These are phyloP conservation scores for Coreius guichenoti DNA, from an alignment of 2,797 vertebrate species.

Conservation along the genomic window DNA sequence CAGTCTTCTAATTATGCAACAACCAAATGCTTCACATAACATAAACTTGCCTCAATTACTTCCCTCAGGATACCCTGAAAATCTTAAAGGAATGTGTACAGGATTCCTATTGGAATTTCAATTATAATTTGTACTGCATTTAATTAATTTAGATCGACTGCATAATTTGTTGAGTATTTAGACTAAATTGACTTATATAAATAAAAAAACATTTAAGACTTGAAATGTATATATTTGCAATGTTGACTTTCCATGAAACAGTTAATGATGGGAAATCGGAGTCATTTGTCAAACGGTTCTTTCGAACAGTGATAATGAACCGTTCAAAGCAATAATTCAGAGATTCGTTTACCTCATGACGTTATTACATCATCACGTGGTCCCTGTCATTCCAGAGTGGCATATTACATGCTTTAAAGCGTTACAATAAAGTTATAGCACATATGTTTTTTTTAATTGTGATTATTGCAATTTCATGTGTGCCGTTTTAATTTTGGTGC, in stretches of 20 bases:
- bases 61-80: neutral
- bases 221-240: neutral
- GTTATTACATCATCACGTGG: neutral
- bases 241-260: neutral
- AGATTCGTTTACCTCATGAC: neutral
- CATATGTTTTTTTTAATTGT: neutral
- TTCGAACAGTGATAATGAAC: neutral
- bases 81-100: neutral
- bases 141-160: neutral
- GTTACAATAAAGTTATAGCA: neutral
- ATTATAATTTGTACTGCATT: neutral
- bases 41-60: neutral
- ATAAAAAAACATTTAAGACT: neutral
- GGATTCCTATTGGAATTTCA: neutral
- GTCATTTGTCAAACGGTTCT: constrained; percentile 3
- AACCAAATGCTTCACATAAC: neutral
- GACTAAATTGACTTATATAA: neutral
- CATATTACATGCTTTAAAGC: neutral
- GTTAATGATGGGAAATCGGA: neutral
- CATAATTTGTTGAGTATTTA: neutral
- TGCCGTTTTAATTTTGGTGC: neutral
- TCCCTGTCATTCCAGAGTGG: neutral
- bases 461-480: neutral
- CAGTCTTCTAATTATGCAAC: constrained; percentile 4
- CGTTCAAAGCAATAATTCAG: neutral